Base-by-base conservation (phyloP, 2,797 vertebrate genomes). In the Oreochromis mossambicus region DNA sequence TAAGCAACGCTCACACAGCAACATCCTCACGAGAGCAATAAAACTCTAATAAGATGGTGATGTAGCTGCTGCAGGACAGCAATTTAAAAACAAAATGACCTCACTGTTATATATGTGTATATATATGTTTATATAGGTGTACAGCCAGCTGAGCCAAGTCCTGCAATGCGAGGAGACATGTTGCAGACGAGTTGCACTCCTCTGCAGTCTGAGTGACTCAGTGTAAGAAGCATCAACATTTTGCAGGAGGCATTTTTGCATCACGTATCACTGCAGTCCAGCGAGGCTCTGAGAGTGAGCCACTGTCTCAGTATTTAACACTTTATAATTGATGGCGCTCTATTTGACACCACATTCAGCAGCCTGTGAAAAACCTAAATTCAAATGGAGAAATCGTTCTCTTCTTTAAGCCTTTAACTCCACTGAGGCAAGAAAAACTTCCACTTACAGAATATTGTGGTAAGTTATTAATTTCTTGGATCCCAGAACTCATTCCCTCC, bases 401-500 rank as follows among this genome's bases (percentile, higher is more conserved):
- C 15, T 32, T 61, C 29, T 61, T 19, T 34, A 19, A 32, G 14
- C 26, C 29, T 61, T 34, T 61, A 61, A 61, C 1, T 58, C 55
- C 26, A 10, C 8, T 10, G 8, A 58, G 3, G 26, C 29, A 58
- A 17, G 14, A 32, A 10, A 56, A 56, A 46, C 0, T 19, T 58
- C 29, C 56, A 58, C 8, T 58, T 19, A 0, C 56, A 34, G 15
- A 61, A 32, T 19, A 34, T 5, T 61, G 46, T 48, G 15, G 46
- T 29, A 0, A 58, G 55, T 0, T 32, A 0, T 56, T 29, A 15
- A 56, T 29, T 56, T 56, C 54, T 29, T 56, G 14, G 26, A 32
- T 6, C 55, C 26, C 26, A 56, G 24, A 56, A 32, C 26, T 17
- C 55, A 17, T 56, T 56, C 54, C 52, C 24, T 29, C 13, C 2